A percentile compares a stretch with the other conserved stretches of the same genome.
Evolutionary conservation across 1,140 invertebrate genomes (phyloP).

Genomic region (Dryas iulia): DNA sequence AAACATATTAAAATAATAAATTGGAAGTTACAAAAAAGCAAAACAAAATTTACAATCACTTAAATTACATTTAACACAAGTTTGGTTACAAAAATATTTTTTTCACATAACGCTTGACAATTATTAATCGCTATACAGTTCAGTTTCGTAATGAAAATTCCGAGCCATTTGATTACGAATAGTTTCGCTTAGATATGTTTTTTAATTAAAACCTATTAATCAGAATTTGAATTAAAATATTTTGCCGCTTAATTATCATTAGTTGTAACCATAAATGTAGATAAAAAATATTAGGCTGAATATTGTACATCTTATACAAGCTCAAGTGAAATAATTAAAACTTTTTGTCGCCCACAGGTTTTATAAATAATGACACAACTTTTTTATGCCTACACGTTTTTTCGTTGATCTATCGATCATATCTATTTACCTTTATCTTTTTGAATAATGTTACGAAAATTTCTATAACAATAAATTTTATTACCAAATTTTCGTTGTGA

Average conservation of each 20-base stretch:
- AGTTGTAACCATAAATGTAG: not conserved
- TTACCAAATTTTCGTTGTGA: not conserved
- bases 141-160: conserved; percentile 20
- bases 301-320: not conserved
- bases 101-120: conserved; percentile 13
- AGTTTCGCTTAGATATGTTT: conserved; percentile 17
- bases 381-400: not conserved
- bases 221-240: conserved; percentile 23
- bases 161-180: conserved; percentile 20
- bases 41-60: not conserved
- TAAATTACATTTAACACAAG: not conserved
- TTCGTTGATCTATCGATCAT: conserved; percentile 1
- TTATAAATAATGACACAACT: conserved; percentile 3
- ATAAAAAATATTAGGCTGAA: conserved; percentile 2
- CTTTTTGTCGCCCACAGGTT: not conserved
- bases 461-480: not conserved
- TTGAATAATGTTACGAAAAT: not conserved
- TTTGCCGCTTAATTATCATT: conserved; percentile 21
- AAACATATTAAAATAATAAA: not conserved
- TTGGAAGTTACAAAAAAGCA: not conserved
- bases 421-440: not conserved
- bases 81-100: conserved; percentile 5
- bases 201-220: conserved; percentile 24
- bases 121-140: conserved; percentile 20
- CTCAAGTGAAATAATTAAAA: conserved; percentile 4